Base-by-base conservation (phyloP, 2,113 vertebrate species). In the Spilogale gracilis region DNA sequence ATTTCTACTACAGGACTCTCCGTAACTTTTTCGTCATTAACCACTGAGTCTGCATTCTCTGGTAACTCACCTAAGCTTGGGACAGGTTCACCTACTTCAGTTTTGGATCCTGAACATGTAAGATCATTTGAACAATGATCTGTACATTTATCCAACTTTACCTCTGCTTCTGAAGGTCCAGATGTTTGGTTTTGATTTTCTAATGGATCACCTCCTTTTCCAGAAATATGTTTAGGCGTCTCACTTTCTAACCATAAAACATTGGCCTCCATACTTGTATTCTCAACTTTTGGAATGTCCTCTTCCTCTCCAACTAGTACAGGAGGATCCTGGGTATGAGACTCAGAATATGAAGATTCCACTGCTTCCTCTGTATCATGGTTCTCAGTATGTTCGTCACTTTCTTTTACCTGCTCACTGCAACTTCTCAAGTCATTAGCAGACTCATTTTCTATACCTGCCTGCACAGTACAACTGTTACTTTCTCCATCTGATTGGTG, bases 401-500 rank as follows among this genome's bases (percentile, higher is more conserved):
- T 90, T 93, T 83, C 71, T 97, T 98, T 96, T 91, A 86, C 52
- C 91, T 61, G 96, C 65, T 98, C 98, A 85, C 3, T 97, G 79
- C 50, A 98, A 91, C 89, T 98, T 98, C 96, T 97, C 58, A 98
- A 95, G 16, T 96, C 98, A 96, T 98, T 97, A 96, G 97, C 86
- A 97, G 98, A 97, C 61, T 98, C 97, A 4, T 67, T 79, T 91
- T 98, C 98, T 18, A 3, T 30, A 61, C 93, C 50, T 67, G 91
- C 95, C 32, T 96, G 97, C 45, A 73, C 48, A 85, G 96, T 56
- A 81, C 30, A 92, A 91, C 86, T 6, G 3, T 56, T 96, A 94
- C 94, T 98, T 97, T 98, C 98, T 10, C 30, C 65, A 88, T 97
- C 97, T 67, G 97, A 97, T 7, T 96, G 98, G 9, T 98, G 98